A percentile compares a stretch with the other conserved stretches of the same genome.
Conservation (phyloP, 2,797 vertebrate species). For the Microctenopoma lineatum region DNA sequence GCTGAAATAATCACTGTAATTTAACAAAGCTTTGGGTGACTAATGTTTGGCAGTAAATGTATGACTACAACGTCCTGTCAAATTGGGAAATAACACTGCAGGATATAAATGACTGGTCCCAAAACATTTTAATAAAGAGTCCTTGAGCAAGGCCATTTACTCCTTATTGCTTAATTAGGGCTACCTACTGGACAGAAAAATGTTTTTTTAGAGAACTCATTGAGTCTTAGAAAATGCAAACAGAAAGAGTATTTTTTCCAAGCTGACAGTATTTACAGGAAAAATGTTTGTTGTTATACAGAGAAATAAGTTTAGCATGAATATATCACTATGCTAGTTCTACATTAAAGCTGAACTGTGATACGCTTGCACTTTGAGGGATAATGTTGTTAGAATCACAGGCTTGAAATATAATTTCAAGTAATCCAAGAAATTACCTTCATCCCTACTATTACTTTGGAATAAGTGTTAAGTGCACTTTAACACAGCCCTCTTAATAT, state of each 20-base stretch:
- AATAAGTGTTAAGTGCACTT: no score
- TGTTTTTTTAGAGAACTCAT: not conserved
- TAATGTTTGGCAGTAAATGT: constrained; percentile 1
- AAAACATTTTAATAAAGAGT: constrained; percentile 3
- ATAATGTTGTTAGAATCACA: not conserved
- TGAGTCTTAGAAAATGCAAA: not conserved
- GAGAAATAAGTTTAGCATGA: no score
- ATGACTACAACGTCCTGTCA: not conserved
- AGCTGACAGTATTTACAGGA: no score
- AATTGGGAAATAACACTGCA: not conserved
- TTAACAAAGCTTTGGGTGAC: not conserved
- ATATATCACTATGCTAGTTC: no score
- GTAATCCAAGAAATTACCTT: not conserved
- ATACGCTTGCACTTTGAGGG: not conserved
- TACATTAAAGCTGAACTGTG: no score
- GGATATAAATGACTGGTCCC: constrained; percentile 13
- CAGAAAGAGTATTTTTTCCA: no score
- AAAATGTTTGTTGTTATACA: no score
- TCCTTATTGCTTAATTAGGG: constrained; percentile 26
- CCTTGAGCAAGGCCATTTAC: constrained; percentile 3
- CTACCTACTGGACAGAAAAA: not conserved
- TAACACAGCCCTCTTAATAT: not conserved
- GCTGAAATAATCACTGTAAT: not conserved
- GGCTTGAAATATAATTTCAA: not conserved
- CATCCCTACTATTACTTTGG: not conserved